Evolutionary conservation across 2,888 invertebrate genomes (phyloP), one percentile per base, ranked within the genome.

Genomic region (Parasteatoda lunata): DNA sequence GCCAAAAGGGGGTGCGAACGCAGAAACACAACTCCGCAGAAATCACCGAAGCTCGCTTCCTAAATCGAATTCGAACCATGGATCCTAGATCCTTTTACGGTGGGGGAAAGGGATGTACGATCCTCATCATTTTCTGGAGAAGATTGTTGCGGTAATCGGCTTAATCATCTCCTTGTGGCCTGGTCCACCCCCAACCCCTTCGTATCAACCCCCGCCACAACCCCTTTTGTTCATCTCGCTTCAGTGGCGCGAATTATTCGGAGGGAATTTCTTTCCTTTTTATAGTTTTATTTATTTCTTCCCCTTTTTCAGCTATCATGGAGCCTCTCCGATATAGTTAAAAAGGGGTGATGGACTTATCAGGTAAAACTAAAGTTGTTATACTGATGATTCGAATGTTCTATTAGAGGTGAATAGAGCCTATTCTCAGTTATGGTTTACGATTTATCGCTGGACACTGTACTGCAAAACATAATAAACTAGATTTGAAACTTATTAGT

Each of bases 81-180:
- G 15, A 45, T 11, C 68, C 68, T 45, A 5, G 15, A 47, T 49
- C 59, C 76, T 65, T 68, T 45, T 76, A 64, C 30, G 30, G 65
- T 65, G 64, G 76, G 65, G 45, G 13, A 45, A 68, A 47, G 76
- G 48, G 71, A 47, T 68, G 68, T 13, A 48, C 59, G 52, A 30
- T 30, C 30, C 30, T 59, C 59, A 59, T 59, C 59, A 59, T 59
- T 59, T 59, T 11, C 59, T 4, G 59, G 66, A 73, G 49, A 49
- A 76, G 82, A 82, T 82, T 75, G 69, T 79, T 79, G 75, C 79
- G 48, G 85, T 86, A 86, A 86, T 86, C 85, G 85, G 85, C 85
- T 86, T 86, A 86, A 86, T 86, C 85, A 86, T 86, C 85, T 71
- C 75, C 85, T 80, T 85, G 84, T 59, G 84, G 84, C 66, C 79